Base-by-base conservation (phyloP, 2,888 invertebrate species). In the Oxytorus armatus region DNA sequence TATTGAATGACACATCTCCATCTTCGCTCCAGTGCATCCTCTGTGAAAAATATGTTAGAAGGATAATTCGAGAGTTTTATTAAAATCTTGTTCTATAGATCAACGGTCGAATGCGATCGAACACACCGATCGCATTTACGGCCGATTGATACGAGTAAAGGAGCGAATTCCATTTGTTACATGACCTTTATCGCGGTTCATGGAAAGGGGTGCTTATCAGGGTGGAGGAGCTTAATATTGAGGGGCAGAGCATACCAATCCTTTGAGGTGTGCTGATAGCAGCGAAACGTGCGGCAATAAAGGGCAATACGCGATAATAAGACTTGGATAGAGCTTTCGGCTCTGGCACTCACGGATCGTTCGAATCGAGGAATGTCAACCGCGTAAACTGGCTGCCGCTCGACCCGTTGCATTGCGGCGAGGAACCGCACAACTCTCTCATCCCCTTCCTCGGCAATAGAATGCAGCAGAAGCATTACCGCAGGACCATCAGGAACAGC, bases 301-400 rank as follows among this genome's bases (percentile, higher is more conserved):
- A 73, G 79, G 70, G 79, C 80, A 83, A 83, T 84, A 84, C 84
- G 83, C 81, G 84, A 85, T 86, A 85, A 87, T 86, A 85, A 84
- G 73, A 73, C 84, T 88, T 84, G 80, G 79, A 59, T 78, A 79
- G 76, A 16, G 68, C 66, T 36, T 55, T 42, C 51, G 39, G 18
- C 25, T 16, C 21, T 14, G 75, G 47, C 33, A 53, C 42, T 69
- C 69, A 79, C 81, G 79, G 83, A 79, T 83, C 81, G 76, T 66
- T 78, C 82, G 74, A 57, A 51, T 78, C 81, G 81, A 79, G 84
- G 88, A 88, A 88, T 88, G 88, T 86, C 88, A 88, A 79, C 85
- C 83, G 76, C 80, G 84, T 75, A 84, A 86, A 87, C 83, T 86
- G 83, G 78, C 84, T 75, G 74, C 73, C 68, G 63, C 14, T 65